A percentile compares a stretch with the other conserved stretches of the same genome.
These are phyloP conservation scores for Novumbra hubbsi DNA, from an alignment of 2,797 vertebrate genomes.

Conservation along the genomic window DNA sequence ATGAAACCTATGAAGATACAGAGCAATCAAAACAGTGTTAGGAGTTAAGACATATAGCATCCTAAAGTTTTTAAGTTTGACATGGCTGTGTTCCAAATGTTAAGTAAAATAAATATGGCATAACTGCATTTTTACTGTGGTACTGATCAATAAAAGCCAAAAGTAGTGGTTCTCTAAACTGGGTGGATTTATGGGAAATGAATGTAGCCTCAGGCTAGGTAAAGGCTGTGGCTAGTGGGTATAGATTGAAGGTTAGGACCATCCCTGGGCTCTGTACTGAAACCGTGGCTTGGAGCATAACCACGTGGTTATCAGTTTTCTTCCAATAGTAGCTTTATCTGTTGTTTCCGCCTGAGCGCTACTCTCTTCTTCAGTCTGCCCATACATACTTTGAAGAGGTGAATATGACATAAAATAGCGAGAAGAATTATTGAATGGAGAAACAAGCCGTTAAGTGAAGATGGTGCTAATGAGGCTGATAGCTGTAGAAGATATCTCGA, in stretches of 20 bases:
- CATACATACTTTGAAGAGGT: conserved; percentile 14
- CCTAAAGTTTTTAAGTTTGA: no score
- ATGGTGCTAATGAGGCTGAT: conserved; percentile 40
- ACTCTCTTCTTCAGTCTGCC: conserved; percentile 35
- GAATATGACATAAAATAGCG: conserved; percentile 46
- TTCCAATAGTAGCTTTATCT: conserved; percentile 71
- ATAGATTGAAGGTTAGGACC: conserved; percentile 47
- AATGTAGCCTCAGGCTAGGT: conserved; percentile 42
- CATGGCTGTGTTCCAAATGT: background rate
- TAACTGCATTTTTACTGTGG: background rate
- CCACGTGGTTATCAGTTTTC: conserved; percentile 71
- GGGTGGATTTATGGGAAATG: conserved; percentile 50
- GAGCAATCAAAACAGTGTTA: background rate
- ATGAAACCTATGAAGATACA: background rate
- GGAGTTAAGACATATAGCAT: background rate
- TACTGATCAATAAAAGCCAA: background rate
- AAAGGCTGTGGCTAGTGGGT: conserved; percentile 50
- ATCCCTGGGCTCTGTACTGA: conserved; percentile 53
- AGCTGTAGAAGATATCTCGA: conserved; percentile 33
- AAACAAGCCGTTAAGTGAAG: conserved; percentile 22
- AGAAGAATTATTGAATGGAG: conserved; percentile 26
- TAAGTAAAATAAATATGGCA: background rate
- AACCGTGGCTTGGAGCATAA: conserved; percentile 73
- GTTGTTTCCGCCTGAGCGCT: conserved; percentile 54
- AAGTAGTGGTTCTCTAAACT: background rate